Evolutionary conservation across 2,797 vertebrate species (phyloP).

Genomic region (Clarias laeviceps): DNA sequence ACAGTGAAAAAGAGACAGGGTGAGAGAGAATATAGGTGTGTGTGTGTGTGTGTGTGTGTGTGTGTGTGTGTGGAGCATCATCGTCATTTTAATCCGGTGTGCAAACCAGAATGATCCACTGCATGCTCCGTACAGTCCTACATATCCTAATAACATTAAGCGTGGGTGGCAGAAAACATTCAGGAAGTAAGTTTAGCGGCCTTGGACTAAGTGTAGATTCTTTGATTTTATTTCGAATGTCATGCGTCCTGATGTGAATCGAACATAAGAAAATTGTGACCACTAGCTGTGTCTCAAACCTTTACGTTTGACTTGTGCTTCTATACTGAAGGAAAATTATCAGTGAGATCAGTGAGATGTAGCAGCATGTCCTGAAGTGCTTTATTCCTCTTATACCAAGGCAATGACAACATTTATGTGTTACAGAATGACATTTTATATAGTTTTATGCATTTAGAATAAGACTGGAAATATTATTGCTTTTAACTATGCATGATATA

Average conservation of each 20-base stretch:
- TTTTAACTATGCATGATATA: no score
- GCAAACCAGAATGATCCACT: background rate
- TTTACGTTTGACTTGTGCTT: background rate
- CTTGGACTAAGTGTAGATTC: background rate
- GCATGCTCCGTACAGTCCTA: background rate
- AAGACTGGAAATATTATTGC: no score
- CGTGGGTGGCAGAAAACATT: background rate
- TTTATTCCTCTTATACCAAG: background rate
- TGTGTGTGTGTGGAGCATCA: background rate
- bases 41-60: background rate
- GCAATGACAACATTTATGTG: background rate
- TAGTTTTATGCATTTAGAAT: background rate
- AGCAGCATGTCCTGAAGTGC: background rate
- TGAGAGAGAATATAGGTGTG: background rate
- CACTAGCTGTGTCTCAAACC: no score
- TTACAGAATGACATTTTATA: background rate
- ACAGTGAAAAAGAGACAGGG: slow-evolving; percentile 4
- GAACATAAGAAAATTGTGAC: no score
- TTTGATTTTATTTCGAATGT: background rate
- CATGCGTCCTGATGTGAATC: background rate
- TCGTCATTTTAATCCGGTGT: background rate
- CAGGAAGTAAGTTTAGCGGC: background rate
- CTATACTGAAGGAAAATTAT: background rate
- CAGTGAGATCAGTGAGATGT: background rate
- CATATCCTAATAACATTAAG: background rate